Conservation (phyloP, 2,888 invertebrate species). For the Clanis bilineata region DNA sequence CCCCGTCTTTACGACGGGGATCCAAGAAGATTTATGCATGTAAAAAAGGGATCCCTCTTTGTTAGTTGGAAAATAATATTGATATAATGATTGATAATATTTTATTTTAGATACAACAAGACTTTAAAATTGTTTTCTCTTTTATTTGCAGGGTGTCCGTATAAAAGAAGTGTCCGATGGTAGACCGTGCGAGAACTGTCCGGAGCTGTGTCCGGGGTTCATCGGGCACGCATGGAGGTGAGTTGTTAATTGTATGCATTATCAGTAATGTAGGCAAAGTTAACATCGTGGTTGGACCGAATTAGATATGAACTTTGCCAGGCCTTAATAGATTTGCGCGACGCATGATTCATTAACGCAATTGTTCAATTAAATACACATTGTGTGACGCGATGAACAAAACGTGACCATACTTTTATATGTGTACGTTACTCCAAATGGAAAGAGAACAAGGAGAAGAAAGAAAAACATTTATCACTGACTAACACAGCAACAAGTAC, state of each 20-base stretch:
- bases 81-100: too few relatives aligned
- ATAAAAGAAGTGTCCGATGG: conserved; percentile 94
- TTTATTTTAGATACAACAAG: too few relatives aligned
- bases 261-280: too few relatives aligned
- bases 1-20: too few relatives aligned
- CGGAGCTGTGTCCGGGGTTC: conserved; percentile 91
- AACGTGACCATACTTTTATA: neutral
- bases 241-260: conserved; percentile 70
- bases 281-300: too few relatives aligned
- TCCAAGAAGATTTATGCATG: too few relatives aligned
- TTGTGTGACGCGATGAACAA: neutral
- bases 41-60: too few relatives aligned
- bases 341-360: neutral
- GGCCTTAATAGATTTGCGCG: neutral
- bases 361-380: neutral
- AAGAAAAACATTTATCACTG: too few relatives aligned
- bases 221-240: conserved; percentile 94
- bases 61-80: neutral
- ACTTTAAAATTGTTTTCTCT: neutral
- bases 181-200: conserved; percentile 92
- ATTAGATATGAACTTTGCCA: neutral
- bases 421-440: too few relatives aligned
- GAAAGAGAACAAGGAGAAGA: too few relatives aligned
- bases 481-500: too few relatives aligned
- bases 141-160: conserved; percentile 87